phyloP scores from a whole-genome alignment of 2,113 vertebrate species.

The Hydrolagus affinis region DNA sequence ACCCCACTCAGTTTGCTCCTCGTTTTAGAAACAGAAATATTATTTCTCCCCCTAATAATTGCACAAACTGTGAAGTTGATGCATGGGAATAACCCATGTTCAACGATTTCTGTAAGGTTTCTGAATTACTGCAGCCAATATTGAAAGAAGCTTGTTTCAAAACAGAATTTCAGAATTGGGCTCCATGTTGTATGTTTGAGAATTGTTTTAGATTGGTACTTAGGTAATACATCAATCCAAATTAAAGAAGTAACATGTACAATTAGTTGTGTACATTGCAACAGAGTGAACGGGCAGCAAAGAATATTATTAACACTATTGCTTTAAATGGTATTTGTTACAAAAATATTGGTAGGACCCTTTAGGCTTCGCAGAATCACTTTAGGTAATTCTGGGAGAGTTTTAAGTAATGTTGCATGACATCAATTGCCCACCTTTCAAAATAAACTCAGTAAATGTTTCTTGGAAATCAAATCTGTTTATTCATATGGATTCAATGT shows the following conservation, averaged over 20 bases:
- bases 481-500: not conserved
- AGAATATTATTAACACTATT: not conserved
- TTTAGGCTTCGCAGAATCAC: not conserved
- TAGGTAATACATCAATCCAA: constrained; percentile 9
- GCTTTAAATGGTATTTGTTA: too few species aligned
- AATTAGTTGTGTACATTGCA: not conserved
- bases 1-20: constrained; percentile 32
- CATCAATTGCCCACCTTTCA: too few species aligned
- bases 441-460: too few species aligned
- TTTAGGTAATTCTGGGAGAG: not conserved
- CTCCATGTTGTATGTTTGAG: not conserved
- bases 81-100: not conserved
- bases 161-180: too few species aligned
- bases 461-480: not conserved
- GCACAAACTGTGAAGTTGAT: not conserved
- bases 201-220: not conserved
- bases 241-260: not conserved
- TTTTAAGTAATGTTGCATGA: not conserved
- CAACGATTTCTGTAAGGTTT: too few species aligned
- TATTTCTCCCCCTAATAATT: not conserved
- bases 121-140: too few species aligned
- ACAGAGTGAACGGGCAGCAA: not conserved
- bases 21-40: constrained; percentile 1
- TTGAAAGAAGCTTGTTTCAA: too few species aligned
- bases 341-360: too few species aligned